Evolutionary conservation across 2,797 vertebrate species (phyloP), one percentile per base, ranked within the genome.

Genomic region (Mus caroli): DNA sequence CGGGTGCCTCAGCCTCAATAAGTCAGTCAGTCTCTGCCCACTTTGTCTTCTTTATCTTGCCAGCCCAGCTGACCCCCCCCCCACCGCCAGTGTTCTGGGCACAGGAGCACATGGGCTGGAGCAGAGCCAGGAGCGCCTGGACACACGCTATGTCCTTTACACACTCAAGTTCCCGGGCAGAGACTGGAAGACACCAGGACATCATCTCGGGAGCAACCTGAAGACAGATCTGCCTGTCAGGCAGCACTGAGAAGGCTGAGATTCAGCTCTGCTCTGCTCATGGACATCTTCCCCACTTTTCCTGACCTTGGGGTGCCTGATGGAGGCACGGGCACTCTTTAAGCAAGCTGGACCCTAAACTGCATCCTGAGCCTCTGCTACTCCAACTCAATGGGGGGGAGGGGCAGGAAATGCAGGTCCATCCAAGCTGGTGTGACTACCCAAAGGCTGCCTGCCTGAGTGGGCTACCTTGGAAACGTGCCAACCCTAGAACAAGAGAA

Each of bases 81-180:
- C 50, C 9, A 54, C 3, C 54, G 2, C 15, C 0, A 9, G 37
- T 43, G n/a, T 40, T 58, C 40, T 19, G 3, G 40, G 6, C 64
- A 52, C 6, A 50, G 77, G 19, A 40, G 22, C 2, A n/a, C 26
- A 37, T 6, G n/a, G 26, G 31, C 19, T 11, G 54, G 28, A 14
- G 58, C 20, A 12, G 26, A 56, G 26, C 3, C 9, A 3, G 6
- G 22, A 13, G 11, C 1, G 26, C 43, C 64, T 2, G 22, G 40
- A 37, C 5, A 1, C 1, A 1, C 26, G 0, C 24, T 34, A 1
- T 56, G 4, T 37, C 43, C 40, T 14, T 46, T 34, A 73, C 28
- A 26, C 31, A 46, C 46, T 8, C 78, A n/a, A 24, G n/a, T 15
- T 43, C 60, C 88, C 12, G 46, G 40, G 71, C 31, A 67, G 22